Evolutionary conservation across 1,140 invertebrate genomes (phyloP).

Genomic region (Pararge aegeria): DNA sequence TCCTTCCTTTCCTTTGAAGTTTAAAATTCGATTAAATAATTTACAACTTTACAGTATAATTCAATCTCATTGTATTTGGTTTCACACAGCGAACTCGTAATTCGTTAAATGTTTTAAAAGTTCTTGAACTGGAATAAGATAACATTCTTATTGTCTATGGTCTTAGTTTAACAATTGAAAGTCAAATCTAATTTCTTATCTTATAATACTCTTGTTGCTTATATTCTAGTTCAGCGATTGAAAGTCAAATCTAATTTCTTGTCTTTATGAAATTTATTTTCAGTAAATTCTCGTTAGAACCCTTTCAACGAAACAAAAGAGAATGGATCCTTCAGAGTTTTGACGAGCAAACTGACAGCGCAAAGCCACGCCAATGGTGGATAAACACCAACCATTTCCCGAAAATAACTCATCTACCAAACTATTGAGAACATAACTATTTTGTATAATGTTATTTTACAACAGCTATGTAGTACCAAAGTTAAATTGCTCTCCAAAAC

Average conservation of each 20-base stretch:
- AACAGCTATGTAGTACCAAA: not conserved
- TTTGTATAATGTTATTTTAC: not conserved
- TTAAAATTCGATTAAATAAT: not conserved
- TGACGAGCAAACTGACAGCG: not conserved
- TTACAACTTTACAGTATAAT: not conserved
- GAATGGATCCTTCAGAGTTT: no score
- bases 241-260: not conserved
- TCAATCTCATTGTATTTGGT: not conserved
- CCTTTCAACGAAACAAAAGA: no score
- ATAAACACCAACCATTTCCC: no score
- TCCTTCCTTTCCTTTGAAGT: not conserved
- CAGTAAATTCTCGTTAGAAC: no score
- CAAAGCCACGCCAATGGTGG: no score
- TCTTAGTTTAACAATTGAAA: not conserved
- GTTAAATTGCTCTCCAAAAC: conserved; percentile 5
- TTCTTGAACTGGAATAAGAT: not conserved
- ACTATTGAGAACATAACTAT: not conserved
- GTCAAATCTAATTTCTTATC: not conserved
- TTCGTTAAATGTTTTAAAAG: not conserved
- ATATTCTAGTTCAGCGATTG: not conserved
- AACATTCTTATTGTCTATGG: not conserved
- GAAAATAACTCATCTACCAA: not conserved
- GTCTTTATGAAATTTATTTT: no score
- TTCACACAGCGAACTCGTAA: not conserved
- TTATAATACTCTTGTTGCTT: not conserved